Conservation (phyloP, 2,113 vertebrate species). For the Struthidea cinerea region DNA sequence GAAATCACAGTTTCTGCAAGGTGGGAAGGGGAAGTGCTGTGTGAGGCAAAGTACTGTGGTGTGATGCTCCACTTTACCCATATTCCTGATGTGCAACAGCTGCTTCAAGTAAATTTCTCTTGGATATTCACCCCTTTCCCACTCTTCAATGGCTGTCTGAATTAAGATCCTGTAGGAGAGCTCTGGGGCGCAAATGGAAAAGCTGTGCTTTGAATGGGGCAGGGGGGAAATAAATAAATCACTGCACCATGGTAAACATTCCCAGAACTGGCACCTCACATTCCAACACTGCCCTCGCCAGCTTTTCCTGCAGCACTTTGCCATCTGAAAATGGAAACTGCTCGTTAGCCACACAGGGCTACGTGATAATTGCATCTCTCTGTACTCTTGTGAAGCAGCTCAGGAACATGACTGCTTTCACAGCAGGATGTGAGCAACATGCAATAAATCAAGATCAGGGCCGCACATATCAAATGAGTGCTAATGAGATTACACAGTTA, state of each 20-base stretch:
- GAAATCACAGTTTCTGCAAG: neutral
- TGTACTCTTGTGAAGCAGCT: neutral
- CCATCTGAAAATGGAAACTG: neutral
- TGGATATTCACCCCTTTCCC: neutral
- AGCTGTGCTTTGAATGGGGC: neutral
- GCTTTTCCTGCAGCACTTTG: neutral
- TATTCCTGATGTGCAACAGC: neutral
- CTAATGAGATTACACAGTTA: neutral
- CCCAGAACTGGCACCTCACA: neutral
- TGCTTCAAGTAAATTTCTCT: neutral
- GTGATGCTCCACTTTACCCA: neutral
- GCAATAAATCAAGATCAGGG: neutral
- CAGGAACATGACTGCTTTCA: neutral
- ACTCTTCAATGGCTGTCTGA: neutral
- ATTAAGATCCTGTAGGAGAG: neutral
- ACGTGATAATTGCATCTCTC: neutral
- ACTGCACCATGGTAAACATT: neutral
- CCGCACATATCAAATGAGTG: neutral
- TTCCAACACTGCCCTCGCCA: neutral
- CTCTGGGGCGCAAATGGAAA: neutral
- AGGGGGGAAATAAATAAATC: neutral
- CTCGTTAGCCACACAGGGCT: neutral
- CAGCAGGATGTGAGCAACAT: neutral
- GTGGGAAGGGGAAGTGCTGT: neutral
- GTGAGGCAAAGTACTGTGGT: neutral